A percentile compares a stretch with the other conserved stretches of the same genome.
These are phyloP conservation scores for Montipora foliosa DNA, from an alignment of 64 coral and sea anemone genomes.

Conservation along the genomic window DNA sequence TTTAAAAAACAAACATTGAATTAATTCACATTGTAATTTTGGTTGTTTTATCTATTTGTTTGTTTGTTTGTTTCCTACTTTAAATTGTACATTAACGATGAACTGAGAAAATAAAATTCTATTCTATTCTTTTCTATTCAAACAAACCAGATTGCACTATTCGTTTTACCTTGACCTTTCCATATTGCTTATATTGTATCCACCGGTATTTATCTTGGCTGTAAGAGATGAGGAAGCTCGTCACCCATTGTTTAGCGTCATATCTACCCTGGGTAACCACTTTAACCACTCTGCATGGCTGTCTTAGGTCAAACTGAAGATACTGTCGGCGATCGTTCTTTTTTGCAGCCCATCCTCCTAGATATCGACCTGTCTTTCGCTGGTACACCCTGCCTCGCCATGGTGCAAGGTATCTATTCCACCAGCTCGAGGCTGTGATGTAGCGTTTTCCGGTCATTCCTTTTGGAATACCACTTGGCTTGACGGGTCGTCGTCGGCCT, in stretches of 20 bases:
- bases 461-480: conserved; percentile 18
- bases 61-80: too few relatives aligned
- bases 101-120: too few relatives aligned
- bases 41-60: too few relatives aligned
- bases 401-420: conserved; percentile 53
- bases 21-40: too few relatives aligned
- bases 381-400: conserved; percentile 56
- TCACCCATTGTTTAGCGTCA: conserved; percentile 60
- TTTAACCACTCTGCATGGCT: conserved; percentile 22
- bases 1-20: too few relatives aligned
- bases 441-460: conserved; percentile 9
- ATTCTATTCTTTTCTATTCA: too few relatives aligned
- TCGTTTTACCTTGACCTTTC: conserved; percentile 43
- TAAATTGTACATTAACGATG: too few relatives aligned
- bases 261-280: conserved; percentile 54
- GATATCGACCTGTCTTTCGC: conserved; percentile 22
- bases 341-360: conserved; percentile 40
- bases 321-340: conserved; percentile 63
- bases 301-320: conserved; percentile 44
- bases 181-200: conserved; percentile 38
- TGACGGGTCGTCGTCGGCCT: neutral
- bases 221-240: conserved; percentile 55
- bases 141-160: too few relatives aligned
- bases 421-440: conserved; percentile 50
- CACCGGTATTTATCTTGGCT: conserved; percentile 72